Conservation (phyloP, 2,888 invertebrate species). For the Hartigia nigra region DNA sequence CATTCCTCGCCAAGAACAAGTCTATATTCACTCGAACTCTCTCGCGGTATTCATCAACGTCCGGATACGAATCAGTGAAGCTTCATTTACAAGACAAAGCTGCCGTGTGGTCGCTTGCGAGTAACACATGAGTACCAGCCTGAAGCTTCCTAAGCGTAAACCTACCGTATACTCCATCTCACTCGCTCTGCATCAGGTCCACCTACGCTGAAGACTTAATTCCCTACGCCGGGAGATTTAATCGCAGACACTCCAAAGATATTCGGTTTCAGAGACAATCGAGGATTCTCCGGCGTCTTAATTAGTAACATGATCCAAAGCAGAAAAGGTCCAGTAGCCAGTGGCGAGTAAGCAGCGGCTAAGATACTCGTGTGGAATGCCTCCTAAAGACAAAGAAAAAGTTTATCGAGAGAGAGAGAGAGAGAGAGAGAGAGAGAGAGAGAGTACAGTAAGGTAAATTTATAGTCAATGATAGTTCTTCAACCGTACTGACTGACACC, state of each 20-base stretch:
- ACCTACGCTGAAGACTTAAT: constrained; percentile 58
- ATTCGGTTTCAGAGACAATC: constrained; percentile 58
- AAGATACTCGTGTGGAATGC: neutral
- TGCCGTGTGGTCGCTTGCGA: constrained; percentile 50
- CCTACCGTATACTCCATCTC: neutral
- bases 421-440: too few relatives aligned
- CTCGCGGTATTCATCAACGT: constrained; percentile 63
- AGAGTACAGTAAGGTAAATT: too few relatives aligned
- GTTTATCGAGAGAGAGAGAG: too few relatives aligned
- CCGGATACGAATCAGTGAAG: constrained; percentile 63
- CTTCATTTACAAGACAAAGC: constrained; percentile 66
- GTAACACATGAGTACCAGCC: constrained; percentile 9
- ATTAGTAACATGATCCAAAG: constrained; percentile 51
- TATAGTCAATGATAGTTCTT: neutral
- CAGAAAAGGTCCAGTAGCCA: neutral
- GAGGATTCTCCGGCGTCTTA: constrained; percentile 59
- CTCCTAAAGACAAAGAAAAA: neutral
- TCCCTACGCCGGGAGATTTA: constrained; percentile 54
- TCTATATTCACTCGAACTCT: constrained; percentile 47
- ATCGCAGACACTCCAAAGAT: constrained; percentile 54
- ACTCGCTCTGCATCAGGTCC: constrained; percentile 33
- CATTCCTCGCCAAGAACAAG: neutral
- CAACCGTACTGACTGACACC: neutral
- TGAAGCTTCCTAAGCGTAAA: neutral
- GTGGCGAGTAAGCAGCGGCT: neutral